Evolutionary conservation across 2,113 vertebrate genomes (phyloP), one percentile per base, ranked within the genome.

Genomic region (Recurvirostra avosetta): DNA sequence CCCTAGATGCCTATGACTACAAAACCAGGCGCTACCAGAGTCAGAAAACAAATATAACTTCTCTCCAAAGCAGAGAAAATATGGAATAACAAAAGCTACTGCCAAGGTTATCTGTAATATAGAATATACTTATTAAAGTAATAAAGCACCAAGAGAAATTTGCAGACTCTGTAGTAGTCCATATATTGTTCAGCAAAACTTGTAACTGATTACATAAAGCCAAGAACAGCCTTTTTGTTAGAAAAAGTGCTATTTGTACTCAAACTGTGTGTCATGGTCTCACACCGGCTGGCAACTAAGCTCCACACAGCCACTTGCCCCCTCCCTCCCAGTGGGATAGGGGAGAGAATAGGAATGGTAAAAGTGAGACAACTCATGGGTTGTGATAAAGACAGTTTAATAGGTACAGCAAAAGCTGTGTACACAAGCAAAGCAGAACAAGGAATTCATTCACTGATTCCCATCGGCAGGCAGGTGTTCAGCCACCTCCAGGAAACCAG

Each of bases 391-490:
- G 40, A 8, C 34, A 55, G 14, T 41, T 80, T 47, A 12, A 50
- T 3, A 58, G 7, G 8, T 1, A 45, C 32, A 87, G 47, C 30
- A 62, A 62, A 63, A 67, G 25, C 20, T 0, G 0, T 0, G 0
- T 5, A 5, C 0, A 1, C 30, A 55, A 84, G 25, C 8, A 49
- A 75, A 68, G 21, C 20, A 32, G 30, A 41, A 8, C 53, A 66
- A 76, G 26, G n/a, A 49, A 66, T 45, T 66, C 5, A 16, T 36
- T 58, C 47, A 5, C 4, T 2, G 1, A 14, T 55, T 29, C 36
- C 66, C 32, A 30, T 3, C 0, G 1, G 11, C 67, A 45, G 45
- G 23, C 13, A 79, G 34, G 5, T 25, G 10, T 16, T 58, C n/a
- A 41, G 26, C n/a, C 36, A 32, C 7, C 36, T 21, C 50, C 32